Base-by-base conservation (phyloP, 2,113 vertebrate genomes). In the Cromileptes altivelis region DNA sequence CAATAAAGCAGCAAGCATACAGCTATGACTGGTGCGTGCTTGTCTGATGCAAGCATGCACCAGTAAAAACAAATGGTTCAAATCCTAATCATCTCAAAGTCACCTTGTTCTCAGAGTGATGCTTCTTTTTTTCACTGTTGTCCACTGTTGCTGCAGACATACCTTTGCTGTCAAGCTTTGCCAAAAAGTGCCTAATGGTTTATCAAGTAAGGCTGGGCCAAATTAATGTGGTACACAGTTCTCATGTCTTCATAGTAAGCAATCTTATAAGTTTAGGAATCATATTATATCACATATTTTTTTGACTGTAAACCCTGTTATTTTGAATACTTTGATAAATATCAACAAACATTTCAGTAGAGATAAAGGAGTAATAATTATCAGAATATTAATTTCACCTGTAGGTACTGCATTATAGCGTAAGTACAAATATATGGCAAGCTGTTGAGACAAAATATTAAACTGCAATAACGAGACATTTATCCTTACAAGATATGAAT, bases 1-100 rank as follows among this genome's bases (percentile, higher is more conserved):
- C 70, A 78, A 82, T 80, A 62, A 65, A 87, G 76, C 30, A 68
- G 49, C 53, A n/a, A 73, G 79, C 23, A 37, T 11, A 21, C 12
- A 17, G 70, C 27, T 11, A 63, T 60, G 50, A 71, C 73, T 52
- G 76, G 70, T 21, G 40, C 70, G 42, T 40, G 27, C 11, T 21
- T 19, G 27, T n/a, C 30, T 33, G 30, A 70, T 40, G 25, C 65
- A 49, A 33, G 4, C 40, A 61, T 49, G 63, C 11, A n/a, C 37
- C 27, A 14, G 15, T 60, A 40, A 76, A 64, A 14, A 78, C 58
- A 0, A 61, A 82, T 33, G 9, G 33, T 7, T 62, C 13, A 70
- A 70, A 60, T 3, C 9, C 4, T 67, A n/a, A 72, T 70, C 49
- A 40, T 40, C 10, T 25, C 3, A 49, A 63, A 75, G 0, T 7